phyloP scores from a whole-genome alignment of 2,888 invertebrate species.

The Leucoptera coffeella region DNA sequence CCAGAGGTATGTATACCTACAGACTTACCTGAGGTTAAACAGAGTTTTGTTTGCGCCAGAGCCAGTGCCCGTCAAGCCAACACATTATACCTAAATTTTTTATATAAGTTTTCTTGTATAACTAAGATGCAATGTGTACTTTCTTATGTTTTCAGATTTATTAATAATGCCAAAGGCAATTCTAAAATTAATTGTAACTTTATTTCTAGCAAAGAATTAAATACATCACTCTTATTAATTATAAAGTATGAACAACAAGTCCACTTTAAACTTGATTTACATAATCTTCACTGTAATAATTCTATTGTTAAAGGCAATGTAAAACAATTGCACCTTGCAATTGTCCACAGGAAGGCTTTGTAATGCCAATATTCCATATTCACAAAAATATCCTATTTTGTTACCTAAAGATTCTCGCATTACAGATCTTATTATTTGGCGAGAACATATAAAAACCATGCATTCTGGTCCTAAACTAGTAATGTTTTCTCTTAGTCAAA shows the following conservation, averaged over 20 bases:
- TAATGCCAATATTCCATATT: neutral
- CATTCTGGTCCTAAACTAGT: conserved; percentile 6
- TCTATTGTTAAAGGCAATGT: neutral
- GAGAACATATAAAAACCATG: conserved; percentile 5
- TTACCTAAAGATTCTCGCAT: conserved; percentile 1
- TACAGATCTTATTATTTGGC: neutral
- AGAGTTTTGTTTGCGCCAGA: too few relatives aligned
- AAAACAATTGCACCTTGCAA: neutral
- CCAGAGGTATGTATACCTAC: neutral
- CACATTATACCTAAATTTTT: neutral
- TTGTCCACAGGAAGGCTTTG: conserved; percentile 1
- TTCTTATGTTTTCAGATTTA: conserved; percentile 1
- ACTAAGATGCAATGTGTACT: conserved; percentile 1
- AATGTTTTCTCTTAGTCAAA: conserved; percentile 5
- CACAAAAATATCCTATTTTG: conserved; percentile 2
- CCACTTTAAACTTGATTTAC: neutral
- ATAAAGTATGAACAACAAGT: neutral
- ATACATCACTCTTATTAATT: neutral
- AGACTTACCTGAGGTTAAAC: neutral
- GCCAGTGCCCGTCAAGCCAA: neutral
- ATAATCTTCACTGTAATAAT: neutral
- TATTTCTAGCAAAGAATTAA: neutral
- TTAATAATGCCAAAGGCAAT: neutral
- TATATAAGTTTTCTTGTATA: neutral
- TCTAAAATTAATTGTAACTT: neutral